These are phyloP conservation scores for Vimba vimba DNA, from an alignment of 2,113 vertebrate species.

Conservation along the genomic window DNA sequence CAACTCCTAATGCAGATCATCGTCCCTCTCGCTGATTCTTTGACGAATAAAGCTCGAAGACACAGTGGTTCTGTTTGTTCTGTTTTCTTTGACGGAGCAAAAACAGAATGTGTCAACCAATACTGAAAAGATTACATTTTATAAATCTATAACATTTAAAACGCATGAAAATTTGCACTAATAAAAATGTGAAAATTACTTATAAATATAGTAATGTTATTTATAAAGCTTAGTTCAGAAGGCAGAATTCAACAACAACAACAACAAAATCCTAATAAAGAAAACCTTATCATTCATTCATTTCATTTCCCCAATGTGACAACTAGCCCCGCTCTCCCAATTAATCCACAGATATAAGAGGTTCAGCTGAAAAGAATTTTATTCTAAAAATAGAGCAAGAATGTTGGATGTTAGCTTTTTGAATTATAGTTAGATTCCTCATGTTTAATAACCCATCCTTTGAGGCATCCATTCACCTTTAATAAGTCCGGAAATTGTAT, in stretches of 20 bases:
- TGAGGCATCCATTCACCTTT: slow-evolving; percentile 38
- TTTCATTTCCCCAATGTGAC: slow-evolving; percentile 4
- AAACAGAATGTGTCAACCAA: background rate
- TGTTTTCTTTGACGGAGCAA: no score
- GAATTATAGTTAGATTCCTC: slow-evolving; percentile 6
- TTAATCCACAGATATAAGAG: slow-evolving; percentile 8
- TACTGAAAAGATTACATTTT: background rate
- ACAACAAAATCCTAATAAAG: background rate
- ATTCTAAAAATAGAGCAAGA: slow-evolving; percentile 39
- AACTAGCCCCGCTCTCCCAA: background rate
- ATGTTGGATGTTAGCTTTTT: slow-evolving; percentile 21
- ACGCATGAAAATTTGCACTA: background rate
- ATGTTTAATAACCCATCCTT: slow-evolving; percentile 31
- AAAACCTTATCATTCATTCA: no score
- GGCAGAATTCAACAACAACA: background rate
- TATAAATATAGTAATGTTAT: background rate
- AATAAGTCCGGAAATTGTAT: slow-evolving; percentile 28
- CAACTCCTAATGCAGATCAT: no score
- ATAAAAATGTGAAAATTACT: background rate
- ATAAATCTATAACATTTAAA: background rate
- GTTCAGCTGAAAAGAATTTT: slow-evolving; percentile 4
- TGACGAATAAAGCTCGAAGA: no score
- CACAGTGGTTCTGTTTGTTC: no score
- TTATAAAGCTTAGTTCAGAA: background rate
- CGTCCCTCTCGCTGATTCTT: no score